Evolutionary conservation across 2,888 invertebrate species (phyloP), one percentile per base, ranked within the genome.

Genomic region (Carpatolechia fugitivella): DNA sequence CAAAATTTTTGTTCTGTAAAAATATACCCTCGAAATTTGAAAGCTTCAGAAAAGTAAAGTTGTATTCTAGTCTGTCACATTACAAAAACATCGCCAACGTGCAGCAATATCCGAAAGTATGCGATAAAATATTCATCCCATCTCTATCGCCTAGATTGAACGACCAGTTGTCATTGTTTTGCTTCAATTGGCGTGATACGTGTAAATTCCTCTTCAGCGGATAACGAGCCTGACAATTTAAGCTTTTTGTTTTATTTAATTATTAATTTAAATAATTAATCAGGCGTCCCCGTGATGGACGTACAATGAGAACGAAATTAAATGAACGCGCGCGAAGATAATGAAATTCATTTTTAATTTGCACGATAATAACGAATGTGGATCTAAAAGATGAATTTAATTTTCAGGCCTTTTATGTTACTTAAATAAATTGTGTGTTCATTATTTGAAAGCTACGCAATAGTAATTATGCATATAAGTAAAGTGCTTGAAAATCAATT

Each of bases 101-200:
- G 6, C 24, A 3, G 24, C 24, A 24, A 24, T 24, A 18, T 29
- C 7, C 29, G 13, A 13, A 16, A 2, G 30, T 31, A 29, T 31
- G 10, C 10, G 10, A 16, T 11, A 38, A 38, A 38, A 14, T 38
- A 47, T 31, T 14, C 31, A 31, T 31, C 6, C 16, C 47, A 47
- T 7, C 47, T 3, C 31, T 47, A 31, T 8, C 33, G 31, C 48
- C 33, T 48, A 35, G 20, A 33, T 35, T 35, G 35, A 16, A 49
- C 49, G 35, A 11, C 18, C 66, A 62, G 65, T 72, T 66, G 62
- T 60, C 61, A 62, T 63, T 74, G 68, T 72, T 72, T 68, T 66
- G 69, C 69, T 63, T 68, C 60, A 68, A 69, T 70, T 65, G 64
- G 58, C 66, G 64, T 65, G 60, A 60, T 59, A 68, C 60, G 62